Evolutionary conservation across 2,888 invertebrate genomes (phyloP), one percentile per base, ranked within the genome.

Genomic region (Meiosimyza platycephala): DNA sequence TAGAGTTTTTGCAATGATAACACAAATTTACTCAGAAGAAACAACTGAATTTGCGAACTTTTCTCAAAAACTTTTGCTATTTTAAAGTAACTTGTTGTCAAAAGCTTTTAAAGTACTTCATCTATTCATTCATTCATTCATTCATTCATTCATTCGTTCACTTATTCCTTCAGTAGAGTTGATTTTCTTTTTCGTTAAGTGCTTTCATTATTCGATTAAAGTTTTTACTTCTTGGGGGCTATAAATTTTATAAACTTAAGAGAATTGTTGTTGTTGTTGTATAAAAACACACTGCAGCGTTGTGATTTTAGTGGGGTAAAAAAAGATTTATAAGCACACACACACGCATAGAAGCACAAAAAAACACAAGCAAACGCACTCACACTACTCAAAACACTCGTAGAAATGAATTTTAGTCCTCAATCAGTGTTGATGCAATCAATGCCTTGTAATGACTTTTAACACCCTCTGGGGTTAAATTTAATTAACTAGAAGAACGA

Each of bases 401-500:
- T 51, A n/a, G 28, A 9, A n/a, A 70, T 40, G 40, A 40, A 40
- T 40, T 40, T 40, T 40, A 50, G n/a, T 68, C 57, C 62, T 65
- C 72, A 69, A 68, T 74, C 74, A 68, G 63, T 72, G 74, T 50
- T 72, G 72, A 74, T 74, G 74, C 68, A 74, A 74, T 74, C 72
- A 74, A 76, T 77, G 66, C 73, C 55, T 67, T 76, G 72, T 76
- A 78, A 78, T 78, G 77, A 77, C 77, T 77, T 76, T 76, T 73
- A 69, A 75, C 75, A 74, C 76, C 75, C 72, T 72, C 68, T 59
- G 74, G 76, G 64, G 76, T 74, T 74, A 77, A 77, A 76, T 77
- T 77, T 77, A 77, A 78, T 76, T 78, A 78, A 76, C 77, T 71
- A 74, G 73, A 76, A 73, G 76, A 74, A 76, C 77, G 66, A 73